A percentile compares a stretch with the other conserved stretches of the same genome.
Evolutionary conservation across 2,113 vertebrate genomes (phyloP).

Genomic region (Chiloscyllium plagiosum): DNA sequence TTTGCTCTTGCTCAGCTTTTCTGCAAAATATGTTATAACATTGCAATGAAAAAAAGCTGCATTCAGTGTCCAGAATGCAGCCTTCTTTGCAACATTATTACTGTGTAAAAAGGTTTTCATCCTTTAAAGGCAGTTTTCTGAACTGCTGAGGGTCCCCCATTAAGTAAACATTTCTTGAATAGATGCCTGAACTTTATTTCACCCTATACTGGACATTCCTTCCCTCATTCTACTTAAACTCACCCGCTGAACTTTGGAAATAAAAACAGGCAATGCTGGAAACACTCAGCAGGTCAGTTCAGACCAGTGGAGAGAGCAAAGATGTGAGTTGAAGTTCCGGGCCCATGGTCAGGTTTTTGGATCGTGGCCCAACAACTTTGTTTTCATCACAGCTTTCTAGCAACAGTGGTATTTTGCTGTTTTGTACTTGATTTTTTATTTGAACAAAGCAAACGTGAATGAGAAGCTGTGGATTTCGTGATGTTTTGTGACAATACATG

Average conservation of each 20-base stretch:
- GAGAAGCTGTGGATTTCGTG: not conserved
- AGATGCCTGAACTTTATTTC: conserved; percentile 23
- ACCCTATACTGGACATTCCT: not conserved
- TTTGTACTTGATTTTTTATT: not conserved
- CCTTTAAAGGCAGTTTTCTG: not conserved
- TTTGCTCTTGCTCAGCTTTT: not conserved
- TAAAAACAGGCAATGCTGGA: conserved; percentile 12
- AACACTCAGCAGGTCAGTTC: not conserved
- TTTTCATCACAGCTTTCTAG: not conserved
- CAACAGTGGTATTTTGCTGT: conserved; percentile 8
- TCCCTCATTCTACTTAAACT: not conserved
- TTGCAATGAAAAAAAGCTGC: not conserved
- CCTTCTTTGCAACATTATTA: not conserved
- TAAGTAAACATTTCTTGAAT: not conserved
- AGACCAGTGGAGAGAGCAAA: not conserved
- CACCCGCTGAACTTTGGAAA: not conserved
- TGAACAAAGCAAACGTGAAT: not conserved
- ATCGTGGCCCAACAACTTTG: not conserved
- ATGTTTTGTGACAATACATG: conserved; percentile 7
- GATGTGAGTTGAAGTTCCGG: not conserved
- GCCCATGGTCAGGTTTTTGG: not conserved
- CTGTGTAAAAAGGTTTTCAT: not conserved
- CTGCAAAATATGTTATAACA: not conserved
- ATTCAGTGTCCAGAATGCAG: not conserved
- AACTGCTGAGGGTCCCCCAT: not conserved